phyloP scores from a whole-genome alignment of 1,140 invertebrate genomes.

The Steinernema khuongi region DNA sequence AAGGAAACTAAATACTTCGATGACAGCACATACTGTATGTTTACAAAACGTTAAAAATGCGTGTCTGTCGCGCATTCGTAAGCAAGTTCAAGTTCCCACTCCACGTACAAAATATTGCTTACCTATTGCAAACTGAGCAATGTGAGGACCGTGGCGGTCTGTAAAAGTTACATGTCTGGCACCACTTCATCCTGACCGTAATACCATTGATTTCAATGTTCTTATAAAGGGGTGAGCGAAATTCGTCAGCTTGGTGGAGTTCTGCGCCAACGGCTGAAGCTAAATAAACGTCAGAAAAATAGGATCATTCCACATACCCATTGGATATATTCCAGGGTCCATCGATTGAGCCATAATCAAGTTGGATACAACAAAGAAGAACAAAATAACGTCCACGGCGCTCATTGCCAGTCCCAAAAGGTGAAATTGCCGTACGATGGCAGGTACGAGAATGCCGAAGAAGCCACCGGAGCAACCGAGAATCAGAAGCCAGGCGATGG shows the following conservation, averaged over 20 bases:
- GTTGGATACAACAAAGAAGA: constrained; percentile 93
- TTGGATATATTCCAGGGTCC: constrained; percentile 97
- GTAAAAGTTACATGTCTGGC: constrained; percentile 98
- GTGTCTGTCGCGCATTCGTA: too few relatives aligned
- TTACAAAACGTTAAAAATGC: too few relatives aligned
- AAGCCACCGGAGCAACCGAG: constrained; percentile 82
- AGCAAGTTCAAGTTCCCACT: too few relatives aligned
- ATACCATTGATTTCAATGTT: constrained; percentile 87
- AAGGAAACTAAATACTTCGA: too few relatives aligned
- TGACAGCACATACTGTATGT: too few relatives aligned
- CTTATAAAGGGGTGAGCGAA: constrained; percentile 90
- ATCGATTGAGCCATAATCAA: constrained; percentile 96
- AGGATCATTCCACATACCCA: constrained; percentile 68
- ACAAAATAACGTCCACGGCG: constrained; percentile 83
- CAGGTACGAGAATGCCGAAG: constrained; percentile 75
- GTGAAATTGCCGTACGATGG: constrained; percentile 35
- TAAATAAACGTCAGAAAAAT: neutral
- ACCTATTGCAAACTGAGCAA: constrained; percentile 87
- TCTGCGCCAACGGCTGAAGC: constrained; percentile 38
- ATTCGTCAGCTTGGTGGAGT: constrained; percentile 70
- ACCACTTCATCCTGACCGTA: constrained; percentile 99
- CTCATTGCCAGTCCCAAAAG: constrained; percentile 71
- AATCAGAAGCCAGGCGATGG: constrained; percentile 87
- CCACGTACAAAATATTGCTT: neutral
- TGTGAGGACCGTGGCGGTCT: constrained; percentile 91